phyloP scores from a whole-genome alignment of 2,888 invertebrate species.

The Rotaria socialis region DNA sequence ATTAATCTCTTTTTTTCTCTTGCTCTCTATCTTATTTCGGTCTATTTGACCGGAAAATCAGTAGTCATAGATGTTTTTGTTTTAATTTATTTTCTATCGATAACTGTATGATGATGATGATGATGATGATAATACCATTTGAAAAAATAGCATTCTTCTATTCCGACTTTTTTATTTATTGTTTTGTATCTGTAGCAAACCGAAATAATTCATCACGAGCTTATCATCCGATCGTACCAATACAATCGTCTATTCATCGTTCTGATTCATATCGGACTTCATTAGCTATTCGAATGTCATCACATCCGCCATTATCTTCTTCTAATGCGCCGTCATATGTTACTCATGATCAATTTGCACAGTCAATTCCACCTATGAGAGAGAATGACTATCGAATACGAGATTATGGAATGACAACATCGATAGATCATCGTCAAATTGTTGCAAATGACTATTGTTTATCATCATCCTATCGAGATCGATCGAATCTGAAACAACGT shows the following conservation, averaged over 20 bases:
- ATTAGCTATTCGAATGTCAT: not conserved
- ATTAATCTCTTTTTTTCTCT: not conserved
- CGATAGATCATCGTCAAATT: not conserved
- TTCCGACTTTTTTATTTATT: not conserved
- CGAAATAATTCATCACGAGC: not conserved
- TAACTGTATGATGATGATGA: too few relatives aligned
- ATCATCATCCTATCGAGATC: too few relatives aligned
- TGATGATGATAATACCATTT: too few relatives aligned
- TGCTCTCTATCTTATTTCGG: not conserved
- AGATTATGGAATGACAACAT: not conserved
- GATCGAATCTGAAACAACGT: too few relatives aligned
- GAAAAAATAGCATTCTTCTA: too few relatives aligned
- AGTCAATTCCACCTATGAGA: not conserved
- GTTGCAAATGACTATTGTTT: too few relatives aligned
- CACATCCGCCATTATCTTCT: not conserved
- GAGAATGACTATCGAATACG: not conserved
- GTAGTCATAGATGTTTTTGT: too few relatives aligned
- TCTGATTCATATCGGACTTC: not conserved
- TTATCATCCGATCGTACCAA: not conserved
- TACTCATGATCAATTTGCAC: not conserved
- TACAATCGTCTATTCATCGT: not conserved
- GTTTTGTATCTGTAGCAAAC: not conserved
- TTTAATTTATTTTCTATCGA: too few relatives aligned
- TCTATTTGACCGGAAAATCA: not conserved
- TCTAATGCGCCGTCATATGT: not conserved